phyloP scores from a whole-genome alignment of 2,113 vertebrate genomes.

The Xenopus laevis region DNA sequence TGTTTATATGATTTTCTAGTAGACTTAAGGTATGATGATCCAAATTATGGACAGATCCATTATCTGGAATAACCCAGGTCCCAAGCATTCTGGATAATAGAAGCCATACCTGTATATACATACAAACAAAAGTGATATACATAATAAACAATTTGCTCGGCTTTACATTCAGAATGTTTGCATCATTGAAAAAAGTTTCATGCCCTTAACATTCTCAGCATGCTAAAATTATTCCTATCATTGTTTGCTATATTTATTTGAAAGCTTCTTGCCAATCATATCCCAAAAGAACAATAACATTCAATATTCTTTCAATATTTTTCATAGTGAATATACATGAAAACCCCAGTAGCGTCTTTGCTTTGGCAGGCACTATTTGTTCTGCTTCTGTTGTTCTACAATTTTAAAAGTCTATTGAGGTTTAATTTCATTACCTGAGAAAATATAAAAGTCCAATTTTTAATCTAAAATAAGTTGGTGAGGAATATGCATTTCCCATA shows the following conservation, averaged over 20 bases:
- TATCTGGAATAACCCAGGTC: no score
- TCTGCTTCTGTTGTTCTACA: slow-evolving; percentile 29
- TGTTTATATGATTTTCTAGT: no score
- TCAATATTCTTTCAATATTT: slow-evolving; percentile 43
- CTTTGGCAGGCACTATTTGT: slow-evolving; percentile 36
- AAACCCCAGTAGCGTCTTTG: slow-evolving; percentile 33
- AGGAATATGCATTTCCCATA: slow-evolving; percentile 15
- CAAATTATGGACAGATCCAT: no score
- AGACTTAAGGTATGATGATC: no score
- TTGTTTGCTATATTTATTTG: slow-evolving; percentile 28
- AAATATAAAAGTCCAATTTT: slow-evolving; percentile 24
- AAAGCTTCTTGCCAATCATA: slow-evolving; percentile 36
- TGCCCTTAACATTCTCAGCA: slow-evolving; percentile 19
- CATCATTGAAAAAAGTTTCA: slow-evolving; percentile 4
- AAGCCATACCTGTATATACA: no score
- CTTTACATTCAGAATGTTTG: not conserved
- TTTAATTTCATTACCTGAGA: slow-evolving; percentile 32
- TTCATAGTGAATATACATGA: slow-evolving; percentile 30
- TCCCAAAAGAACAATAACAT: slow-evolving; percentile 41
- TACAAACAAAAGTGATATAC: no score
- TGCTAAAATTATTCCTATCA: slow-evolving; percentile 31
- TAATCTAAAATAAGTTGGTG: slow-evolving; percentile 33
- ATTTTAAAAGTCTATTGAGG: slow-evolving; percentile 33
- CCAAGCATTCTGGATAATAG: no score
- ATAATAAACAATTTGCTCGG: no score